Conservation (phyloP, 2,113 vertebrate species). For the Fregata magnificens region DNA sequence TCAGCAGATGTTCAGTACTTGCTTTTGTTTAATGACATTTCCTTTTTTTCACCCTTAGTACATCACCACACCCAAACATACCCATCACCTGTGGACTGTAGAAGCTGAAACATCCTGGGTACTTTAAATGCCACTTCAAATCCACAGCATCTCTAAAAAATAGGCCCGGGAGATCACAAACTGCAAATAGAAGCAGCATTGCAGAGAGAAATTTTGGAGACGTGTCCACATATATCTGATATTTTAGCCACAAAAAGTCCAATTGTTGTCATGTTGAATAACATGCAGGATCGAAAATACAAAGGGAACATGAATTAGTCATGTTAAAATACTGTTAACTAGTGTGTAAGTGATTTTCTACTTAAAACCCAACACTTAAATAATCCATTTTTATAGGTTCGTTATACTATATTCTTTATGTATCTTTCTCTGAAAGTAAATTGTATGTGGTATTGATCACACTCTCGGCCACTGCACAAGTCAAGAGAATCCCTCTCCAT, state of each 20-base stretch:
- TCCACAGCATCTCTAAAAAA: background rate
- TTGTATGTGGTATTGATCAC: background rate
- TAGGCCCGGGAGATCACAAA: background rate
- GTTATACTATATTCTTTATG: background rate
- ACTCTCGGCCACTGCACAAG: background rate
- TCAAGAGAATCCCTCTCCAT: background rate
- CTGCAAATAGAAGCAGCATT: background rate
- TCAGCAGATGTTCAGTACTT: background rate
- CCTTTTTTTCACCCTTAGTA: background rate
- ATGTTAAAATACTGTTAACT: background rate
- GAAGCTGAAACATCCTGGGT: background rate
- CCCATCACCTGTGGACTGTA: background rate
- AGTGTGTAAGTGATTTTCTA: background rate
- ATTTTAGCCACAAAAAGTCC: background rate
- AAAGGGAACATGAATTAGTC: background rate
- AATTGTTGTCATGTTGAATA: background rate
- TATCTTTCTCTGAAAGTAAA: background rate
- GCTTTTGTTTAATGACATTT: background rate
- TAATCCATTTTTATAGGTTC: background rate
- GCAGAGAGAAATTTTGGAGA: background rate
- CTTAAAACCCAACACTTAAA: background rate
- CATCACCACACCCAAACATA: background rate
- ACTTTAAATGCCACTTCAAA: background rate
- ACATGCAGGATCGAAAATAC: background rate
- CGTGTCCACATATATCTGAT: rapidly evolving